phyloP scores from a whole-genome alignment of 1,140 invertebrate species.

The Parasteatoda tepidariorum region DNA sequence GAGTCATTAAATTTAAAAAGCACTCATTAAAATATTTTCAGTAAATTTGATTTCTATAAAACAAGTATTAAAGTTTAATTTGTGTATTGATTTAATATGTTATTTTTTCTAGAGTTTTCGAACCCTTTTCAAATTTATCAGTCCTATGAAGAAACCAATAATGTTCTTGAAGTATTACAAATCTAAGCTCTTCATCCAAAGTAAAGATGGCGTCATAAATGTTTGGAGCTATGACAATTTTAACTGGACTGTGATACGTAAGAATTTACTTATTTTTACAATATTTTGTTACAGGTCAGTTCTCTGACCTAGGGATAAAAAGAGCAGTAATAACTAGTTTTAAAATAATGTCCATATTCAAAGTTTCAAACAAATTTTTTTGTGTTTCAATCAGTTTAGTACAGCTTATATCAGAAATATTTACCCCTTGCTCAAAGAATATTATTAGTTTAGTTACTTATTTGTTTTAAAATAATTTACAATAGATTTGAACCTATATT shows the following conservation, averaged over 20 bases:
- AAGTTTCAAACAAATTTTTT: neutral
- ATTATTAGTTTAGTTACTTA: neutral
- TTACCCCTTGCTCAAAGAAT: neutral
- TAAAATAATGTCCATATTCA: neutral
- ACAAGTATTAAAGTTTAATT: too few species aligned
- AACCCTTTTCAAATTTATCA: neutral
- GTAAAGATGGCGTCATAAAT: constrained; percentile 28
- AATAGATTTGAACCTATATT: too few species aligned
- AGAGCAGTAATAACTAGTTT: neutral
- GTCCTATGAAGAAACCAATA: constrained; percentile 22
- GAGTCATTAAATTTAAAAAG: too few species aligned
- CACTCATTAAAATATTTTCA: too few species aligned
- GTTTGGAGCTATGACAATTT: constrained; percentile 18
- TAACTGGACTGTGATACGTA: constrained; percentile 27
- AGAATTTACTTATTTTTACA: neutral
- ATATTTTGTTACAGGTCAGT: neutral
- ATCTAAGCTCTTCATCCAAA: constrained; percentile 27
- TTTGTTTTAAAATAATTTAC: neutral
- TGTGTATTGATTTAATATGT: too few species aligned
- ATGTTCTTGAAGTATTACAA: constrained; percentile 18
- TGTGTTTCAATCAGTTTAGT: neutral
- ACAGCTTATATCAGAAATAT: neutral
- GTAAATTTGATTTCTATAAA: too few species aligned
- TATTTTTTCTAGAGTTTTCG: constrained; percentile 28
- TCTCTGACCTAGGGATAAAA: neutral